phyloP scores from a whole-genome alignment of 1,140 invertebrate genomes.

The Zaprionus davidi region DNA sequence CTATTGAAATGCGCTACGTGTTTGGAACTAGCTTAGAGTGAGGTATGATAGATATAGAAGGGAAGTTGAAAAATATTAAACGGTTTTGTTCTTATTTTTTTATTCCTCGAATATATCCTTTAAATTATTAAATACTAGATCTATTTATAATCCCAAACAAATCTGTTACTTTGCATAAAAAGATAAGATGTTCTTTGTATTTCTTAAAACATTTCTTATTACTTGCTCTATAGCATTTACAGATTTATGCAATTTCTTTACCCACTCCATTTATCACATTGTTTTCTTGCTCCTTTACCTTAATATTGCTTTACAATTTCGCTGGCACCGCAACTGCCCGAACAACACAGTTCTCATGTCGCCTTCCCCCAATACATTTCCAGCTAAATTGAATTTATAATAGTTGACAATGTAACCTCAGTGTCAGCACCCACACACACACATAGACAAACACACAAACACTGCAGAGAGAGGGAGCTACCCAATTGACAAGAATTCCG shows the following conservation, averaged over 20 bases:
- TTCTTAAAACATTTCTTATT: too few species aligned
- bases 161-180: too few species aligned
- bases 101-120: too few species aligned
- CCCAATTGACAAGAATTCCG: constrained; percentile 41
- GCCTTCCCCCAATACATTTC: constrained; percentile 30
- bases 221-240: neutral
- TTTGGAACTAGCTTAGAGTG: too few species aligned
- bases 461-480: constrained; percentile 5
- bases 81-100: too few species aligned
- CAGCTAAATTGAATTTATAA: constrained; percentile 78
- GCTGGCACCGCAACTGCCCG: neutral
- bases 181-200: too few species aligned
- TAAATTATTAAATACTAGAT: too few species aligned
- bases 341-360: constrained; percentile 9
- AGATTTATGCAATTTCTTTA: too few species aligned
- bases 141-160: too few species aligned
- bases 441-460: constrained; percentile 9
- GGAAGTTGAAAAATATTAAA: too few species aligned
- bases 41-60: too few species aligned
- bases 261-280: too few species aligned
- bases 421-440: constrained; percentile 9
- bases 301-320: neutral
- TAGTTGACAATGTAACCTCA: constrained; percentile 66
- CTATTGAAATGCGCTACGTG: neutral
- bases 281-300: neutral